Conservation (phyloP, 2,888 invertebrate species). For the Leptarthrus brevirostris region DNA sequence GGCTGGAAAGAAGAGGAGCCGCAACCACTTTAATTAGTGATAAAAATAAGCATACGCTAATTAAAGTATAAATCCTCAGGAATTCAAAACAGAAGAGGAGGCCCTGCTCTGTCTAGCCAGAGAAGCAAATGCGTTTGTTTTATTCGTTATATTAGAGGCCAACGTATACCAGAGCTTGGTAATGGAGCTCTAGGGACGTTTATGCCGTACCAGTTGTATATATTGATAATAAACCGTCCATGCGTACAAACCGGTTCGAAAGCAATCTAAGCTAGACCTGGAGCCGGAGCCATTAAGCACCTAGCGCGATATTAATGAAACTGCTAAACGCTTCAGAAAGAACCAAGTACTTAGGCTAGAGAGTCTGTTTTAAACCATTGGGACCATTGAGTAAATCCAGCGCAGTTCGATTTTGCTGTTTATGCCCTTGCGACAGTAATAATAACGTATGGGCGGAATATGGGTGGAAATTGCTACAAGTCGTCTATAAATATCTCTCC, state of each 20-base stretch:
- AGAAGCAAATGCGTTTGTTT: neutral
- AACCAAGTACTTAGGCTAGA: neutral
- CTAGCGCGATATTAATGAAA: conserved; percentile 25
- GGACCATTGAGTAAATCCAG: neutral
- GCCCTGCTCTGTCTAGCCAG: neutral
- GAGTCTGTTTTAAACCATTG: too few relatives aligned
- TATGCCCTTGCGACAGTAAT: conserved; percentile 18
- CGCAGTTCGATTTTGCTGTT: conserved; percentile 4
- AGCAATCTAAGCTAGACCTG: neutral
- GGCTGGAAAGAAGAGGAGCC: neutral
- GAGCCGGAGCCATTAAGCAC: conserved; percentile 1
- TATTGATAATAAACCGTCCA: too few relatives aligned
- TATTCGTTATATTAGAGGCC: neutral
- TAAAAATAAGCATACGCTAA: conserved; percentile 24
- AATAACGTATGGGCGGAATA: conserved; percentile 10
- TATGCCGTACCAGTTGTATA: too few relatives aligned
- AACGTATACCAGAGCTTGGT: neutral
- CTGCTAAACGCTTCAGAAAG: conserved; percentile 19
- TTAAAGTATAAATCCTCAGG: conserved; percentile 25
- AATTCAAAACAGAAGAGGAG: conserved; percentile 18
- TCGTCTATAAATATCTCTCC: conserved; percentile 18
- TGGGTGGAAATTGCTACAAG: conserved; percentile 22
- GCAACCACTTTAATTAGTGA: conserved; percentile 14
- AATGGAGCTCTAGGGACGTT: neutral
- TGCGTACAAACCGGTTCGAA: conserved; percentile 9